Percentiles rank a stretch among this genome's conserved stretches.
Conservation (phyloP, 2,113 vertebrate species). For the Cololabis saira region DNA sequence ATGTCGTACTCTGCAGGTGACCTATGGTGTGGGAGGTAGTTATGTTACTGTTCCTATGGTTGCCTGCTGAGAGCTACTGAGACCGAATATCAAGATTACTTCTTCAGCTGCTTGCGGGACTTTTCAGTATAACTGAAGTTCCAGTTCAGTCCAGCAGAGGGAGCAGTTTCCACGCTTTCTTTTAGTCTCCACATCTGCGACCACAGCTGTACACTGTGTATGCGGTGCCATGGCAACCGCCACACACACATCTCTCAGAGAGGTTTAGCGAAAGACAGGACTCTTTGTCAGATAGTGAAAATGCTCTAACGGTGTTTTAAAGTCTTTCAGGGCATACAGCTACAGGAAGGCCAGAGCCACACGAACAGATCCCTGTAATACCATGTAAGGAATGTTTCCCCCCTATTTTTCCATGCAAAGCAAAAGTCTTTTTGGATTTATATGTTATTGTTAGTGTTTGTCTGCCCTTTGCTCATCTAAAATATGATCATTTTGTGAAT, state of each 20-base stretch:
- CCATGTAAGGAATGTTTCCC: not conserved
- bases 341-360: constrained; percentile 16
- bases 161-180: constrained; percentile 50
- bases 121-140: not conserved
- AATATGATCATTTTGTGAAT: too few species aligned
- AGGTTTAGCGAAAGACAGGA: constrained; percentile 24
- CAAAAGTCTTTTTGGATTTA: not conserved
- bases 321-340: constrained; percentile 27
- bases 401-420: constrained; percentile 2
- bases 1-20: too few species aligned
- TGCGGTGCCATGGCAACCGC: constrained; percentile 56
- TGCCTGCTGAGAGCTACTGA: not conserved
- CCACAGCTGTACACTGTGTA: constrained; percentile 39
- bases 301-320: constrained; percentile 38
- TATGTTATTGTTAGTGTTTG: too few species aligned
- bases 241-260: constrained; percentile 43
- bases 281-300: constrained; percentile 50
- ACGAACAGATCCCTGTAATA: constrained; percentile 20
- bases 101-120: not conserved
- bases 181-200: not conserved
- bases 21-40: too few species aligned
- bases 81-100: not conserved
- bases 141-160: constrained; percentile 61
- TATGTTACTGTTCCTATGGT: too few species aligned
- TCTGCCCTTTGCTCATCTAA: too few species aligned